Evolutionary conservation across 2,888 invertebrate genomes (phyloP).

Genomic region (Callyntrura sp.): DNA sequence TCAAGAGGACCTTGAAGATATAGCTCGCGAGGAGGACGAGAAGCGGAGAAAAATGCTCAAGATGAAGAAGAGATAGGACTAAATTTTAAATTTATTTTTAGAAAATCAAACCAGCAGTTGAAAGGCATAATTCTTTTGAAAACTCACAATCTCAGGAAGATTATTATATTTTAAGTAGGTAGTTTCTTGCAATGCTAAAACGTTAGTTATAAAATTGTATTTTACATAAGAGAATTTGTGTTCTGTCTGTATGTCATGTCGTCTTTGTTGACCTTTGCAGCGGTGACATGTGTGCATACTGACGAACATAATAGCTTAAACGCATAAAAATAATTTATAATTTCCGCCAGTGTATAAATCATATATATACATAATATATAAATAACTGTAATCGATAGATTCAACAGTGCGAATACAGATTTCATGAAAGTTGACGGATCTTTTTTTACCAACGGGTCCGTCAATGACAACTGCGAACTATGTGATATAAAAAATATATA

Average conservation of each 20-base stretch:
- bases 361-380: not conserved
- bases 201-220: not conserved
- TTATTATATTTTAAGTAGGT: constrained; percentile 9
- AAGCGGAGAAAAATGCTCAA: constrained; percentile 86
- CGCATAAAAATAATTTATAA: not conserved
- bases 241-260: not conserved
- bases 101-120: not conserved
- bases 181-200: not conserved
- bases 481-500: not conserved
- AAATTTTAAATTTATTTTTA: not conserved
- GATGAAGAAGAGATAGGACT: constrained; percentile 86
- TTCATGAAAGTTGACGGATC: not conserved
- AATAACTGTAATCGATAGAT: not conserved
- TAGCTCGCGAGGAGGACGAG: constrained; percentile 90
- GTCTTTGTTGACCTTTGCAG: too few species aligned
- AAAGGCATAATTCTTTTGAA: not conserved
- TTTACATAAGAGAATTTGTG: not conserved
- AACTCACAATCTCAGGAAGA: constrained; percentile 53
- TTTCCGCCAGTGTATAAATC: not conserved
- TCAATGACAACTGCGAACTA: not conserved
- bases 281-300: too few species aligned
- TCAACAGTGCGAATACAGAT: too few species aligned
- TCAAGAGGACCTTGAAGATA: constrained; percentile 96
- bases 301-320: too few species aligned
- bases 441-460: constrained; percentile 5